phyloP scores from a whole-genome alignment of 2,113 vertebrate genomes.

The Hiodon tergisus region DNA sequence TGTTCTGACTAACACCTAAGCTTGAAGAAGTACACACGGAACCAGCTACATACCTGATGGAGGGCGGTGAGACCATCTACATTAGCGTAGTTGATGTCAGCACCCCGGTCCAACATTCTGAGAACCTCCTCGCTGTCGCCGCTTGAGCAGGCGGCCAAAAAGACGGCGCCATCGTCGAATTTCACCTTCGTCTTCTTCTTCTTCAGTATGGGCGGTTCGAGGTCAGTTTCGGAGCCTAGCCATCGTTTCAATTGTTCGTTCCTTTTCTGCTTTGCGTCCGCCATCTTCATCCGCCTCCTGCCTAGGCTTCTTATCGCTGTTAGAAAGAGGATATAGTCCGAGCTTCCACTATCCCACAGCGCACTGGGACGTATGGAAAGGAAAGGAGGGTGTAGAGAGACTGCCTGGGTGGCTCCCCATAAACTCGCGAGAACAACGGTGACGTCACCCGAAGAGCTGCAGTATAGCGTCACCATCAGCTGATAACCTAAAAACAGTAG shows the following conservation, averaged over 20 bases:
- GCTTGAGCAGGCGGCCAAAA: constrained; percentile 95
- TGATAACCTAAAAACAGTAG: constrained; percentile 8
- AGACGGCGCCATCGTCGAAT: constrained; percentile 98
- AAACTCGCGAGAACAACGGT: constrained; percentile 53
- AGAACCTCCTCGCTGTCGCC: constrained; percentile 95
- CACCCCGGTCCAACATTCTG: constrained; percentile 87
- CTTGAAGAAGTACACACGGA: no score
- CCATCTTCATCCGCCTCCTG: constrained; percentile 93
- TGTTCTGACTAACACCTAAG: no score
- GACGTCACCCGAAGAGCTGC: constrained; percentile 47
- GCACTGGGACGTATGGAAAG: constrained; percentile 70
- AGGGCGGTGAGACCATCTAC: constrained; percentile 96
- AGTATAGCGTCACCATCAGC: constrained; percentile 57
- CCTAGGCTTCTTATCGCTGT: constrained; percentile 59
- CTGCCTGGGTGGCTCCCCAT: constrained; percentile 39
- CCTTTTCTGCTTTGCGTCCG: constrained; percentile 99
- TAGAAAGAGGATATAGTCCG: constrained; percentile 64
- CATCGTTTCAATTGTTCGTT: constrained; percentile 97
- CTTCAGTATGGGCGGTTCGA: constrained; percentile 87
- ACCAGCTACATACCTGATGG: constrained; percentile 77
- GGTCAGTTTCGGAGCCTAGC: constrained; percentile 95
- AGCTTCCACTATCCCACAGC: constrained; percentile 81
- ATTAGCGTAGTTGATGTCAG: constrained; percentile 98
- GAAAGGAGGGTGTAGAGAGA: constrained; percentile 12
- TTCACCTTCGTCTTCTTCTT: constrained; percentile 98